phyloP scores from a whole-genome alignment of 2,113 vertebrate genomes.

The Hyla sarda region DNA sequence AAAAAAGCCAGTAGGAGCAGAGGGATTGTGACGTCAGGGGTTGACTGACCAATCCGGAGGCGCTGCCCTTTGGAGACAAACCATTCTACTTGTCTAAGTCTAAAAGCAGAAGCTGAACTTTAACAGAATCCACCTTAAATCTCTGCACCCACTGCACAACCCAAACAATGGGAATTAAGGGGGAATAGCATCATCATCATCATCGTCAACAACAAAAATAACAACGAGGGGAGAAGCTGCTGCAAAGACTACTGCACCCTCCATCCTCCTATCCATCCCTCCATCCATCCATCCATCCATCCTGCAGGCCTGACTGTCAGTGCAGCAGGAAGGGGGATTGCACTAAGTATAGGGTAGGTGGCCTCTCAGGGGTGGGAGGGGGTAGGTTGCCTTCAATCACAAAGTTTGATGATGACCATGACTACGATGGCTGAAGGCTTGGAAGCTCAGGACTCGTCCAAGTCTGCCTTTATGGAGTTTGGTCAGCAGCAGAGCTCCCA shows the following conservation, averaged over 20 bases:
- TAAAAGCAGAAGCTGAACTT: conserved; percentile 91
- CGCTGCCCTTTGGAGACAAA: conserved; percentile 98
- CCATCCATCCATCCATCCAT: conserved; percentile 56
- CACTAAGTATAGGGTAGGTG: conserved; percentile 60
- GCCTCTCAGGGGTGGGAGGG: conserved; percentile 69
- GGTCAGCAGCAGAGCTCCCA: conserved; percentile 84
- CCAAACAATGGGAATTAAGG: conserved; percentile 78
- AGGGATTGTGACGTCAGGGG: conserved; percentile 89
- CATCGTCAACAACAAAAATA: conserved; percentile 3
- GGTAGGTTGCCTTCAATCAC: conserved; percentile 79
- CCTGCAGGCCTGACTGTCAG: conserved; percentile 63
- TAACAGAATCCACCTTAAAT: conserved; percentile 94
- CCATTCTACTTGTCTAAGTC: conserved; percentile 96
- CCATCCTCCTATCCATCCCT: conserved; percentile 58
- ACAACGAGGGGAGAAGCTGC: conserved; percentile 72
- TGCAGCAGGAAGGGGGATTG: conserved; percentile 68
- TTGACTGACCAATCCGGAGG: conserved; percentile 92
- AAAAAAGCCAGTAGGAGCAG: conserved; percentile 81
- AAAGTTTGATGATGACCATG: conserved; percentile 99
- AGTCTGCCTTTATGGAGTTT: conserved; percentile 81
- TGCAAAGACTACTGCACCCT: conserved; percentile 63
- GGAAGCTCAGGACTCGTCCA: conserved; percentile 98
- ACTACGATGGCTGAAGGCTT: conserved; percentile 99
- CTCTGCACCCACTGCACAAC: conserved; percentile 86
- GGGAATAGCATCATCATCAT: conserved; percentile 61